Evolutionary conservation across 2,888 invertebrate genomes (phyloP), one percentile per base, ranked within the genome.

Genomic region (Polietes domitor): DNA sequence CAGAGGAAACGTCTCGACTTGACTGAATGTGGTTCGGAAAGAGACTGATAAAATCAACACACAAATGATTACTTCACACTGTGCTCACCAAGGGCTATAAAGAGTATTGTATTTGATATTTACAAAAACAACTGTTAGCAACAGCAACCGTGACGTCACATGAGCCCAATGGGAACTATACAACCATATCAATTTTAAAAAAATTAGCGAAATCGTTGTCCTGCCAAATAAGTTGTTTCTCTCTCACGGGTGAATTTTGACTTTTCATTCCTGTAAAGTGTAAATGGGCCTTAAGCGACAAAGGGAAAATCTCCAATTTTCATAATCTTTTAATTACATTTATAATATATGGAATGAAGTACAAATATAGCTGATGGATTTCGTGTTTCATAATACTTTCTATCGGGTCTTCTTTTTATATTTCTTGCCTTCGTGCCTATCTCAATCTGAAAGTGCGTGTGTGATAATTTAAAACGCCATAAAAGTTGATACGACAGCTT

Each of bases 1-100:
- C 47, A 47, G 12, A 15, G 2, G 7, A 47, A 6, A 47, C 41
- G 6, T 5, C 9, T 32, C 47, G 47, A 12, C 47, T 47, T 4
- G 47, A 41, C 41, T n/a, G n/a, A 17, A 6, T 21, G 41, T 21
- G 12, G 43, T 24, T 37, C 19, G 4, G 12, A 9, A 9, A 68
- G 21, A 41, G 21, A 68, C 68, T 68, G 68, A 68, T 68, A 68
- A 68, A 68, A 47, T 32, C 47, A 6, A 7, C 4, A 47, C n/a
- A n/a, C 15, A 2, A 47, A 47, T n/a, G 12, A 7, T 37, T 37
- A 37, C 1, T 37, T 12, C 47, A 47, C 15, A 47, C 4, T 47
- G 47, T n/a, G n/a, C 3, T 53, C 53, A 53, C 7, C 21, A 53
- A 3, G 21, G 53, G 43, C 5, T n/a, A 32, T 32, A 32, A 9